Percentiles rank a stretch among this genome's conserved stretches.
phyloP scores from a whole-genome alignment of 2,797 vertebrate species.

The Clamator glandarius region DNA sequence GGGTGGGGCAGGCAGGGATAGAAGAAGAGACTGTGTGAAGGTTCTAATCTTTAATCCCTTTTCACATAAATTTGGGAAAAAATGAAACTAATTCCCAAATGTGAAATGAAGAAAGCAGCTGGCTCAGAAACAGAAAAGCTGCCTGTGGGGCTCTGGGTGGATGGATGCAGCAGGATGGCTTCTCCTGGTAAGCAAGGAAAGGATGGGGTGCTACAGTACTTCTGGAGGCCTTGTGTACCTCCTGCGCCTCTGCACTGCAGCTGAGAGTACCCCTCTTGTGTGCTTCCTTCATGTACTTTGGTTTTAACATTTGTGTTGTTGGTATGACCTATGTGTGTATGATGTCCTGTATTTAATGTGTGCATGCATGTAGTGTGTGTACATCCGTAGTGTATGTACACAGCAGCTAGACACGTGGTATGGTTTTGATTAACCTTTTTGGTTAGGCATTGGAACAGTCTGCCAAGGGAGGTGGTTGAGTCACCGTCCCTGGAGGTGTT shows the following conservation, averaged over 20 bases:
- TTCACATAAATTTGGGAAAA: background rate
- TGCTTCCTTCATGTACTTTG: background rate
- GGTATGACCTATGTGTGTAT: background rate
- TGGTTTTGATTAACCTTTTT: background rate
- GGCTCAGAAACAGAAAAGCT: background rate
- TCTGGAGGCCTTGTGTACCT: background rate
- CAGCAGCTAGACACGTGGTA: too few species aligned
- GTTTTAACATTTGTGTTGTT: background rate
- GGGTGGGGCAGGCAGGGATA: too few species aligned
- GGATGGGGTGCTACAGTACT: background rate
- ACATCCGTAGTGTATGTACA: background rate
- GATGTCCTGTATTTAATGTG: fast-evolving
- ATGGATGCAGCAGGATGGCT: background rate
- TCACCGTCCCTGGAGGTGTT: too few species aligned
- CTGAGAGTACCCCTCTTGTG: background rate
- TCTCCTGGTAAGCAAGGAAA: background rate
- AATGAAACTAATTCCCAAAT: background rate
- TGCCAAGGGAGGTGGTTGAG: too few species aligned
- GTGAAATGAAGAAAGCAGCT: background rate
- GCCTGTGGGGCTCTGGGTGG: background rate
- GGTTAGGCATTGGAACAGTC: too few species aligned
- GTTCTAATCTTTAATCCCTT: constrained; percentile 23
- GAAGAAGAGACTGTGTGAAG: background rate
- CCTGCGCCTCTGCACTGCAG: background rate
- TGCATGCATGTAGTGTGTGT: fast-evolving